These are phyloP conservation scores for Tursiops truncatus DNA, from an alignment of 2,113 vertebrate species.

Conservation along the genomic window DNA sequence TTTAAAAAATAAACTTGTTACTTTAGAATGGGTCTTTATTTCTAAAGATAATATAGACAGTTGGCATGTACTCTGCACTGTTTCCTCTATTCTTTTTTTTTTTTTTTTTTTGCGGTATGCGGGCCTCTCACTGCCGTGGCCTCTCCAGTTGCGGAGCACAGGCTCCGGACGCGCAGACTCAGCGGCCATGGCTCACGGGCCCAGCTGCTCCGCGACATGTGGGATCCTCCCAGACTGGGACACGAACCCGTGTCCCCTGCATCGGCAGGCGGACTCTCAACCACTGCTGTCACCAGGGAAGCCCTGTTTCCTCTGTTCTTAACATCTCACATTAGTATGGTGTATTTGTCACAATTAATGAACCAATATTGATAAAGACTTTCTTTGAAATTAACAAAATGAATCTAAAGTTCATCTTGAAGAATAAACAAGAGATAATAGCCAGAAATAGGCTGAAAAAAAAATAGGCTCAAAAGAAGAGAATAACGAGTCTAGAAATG, in stretches of 20 bases:
- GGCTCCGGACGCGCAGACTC: no score
- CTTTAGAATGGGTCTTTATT: neutral
- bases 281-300: no score
- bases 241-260: no score
- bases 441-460: neutral
- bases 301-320: neutral
- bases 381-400: neutral
- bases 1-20: constrained; percentile 2
- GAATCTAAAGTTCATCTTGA: neutral
- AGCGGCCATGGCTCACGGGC: no score
- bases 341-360: neutral
- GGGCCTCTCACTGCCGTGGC: no score
- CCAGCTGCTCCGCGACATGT: no score
- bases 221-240: no score
- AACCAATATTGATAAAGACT: neutral
- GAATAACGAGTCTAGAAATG: neutral
- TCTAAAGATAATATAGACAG: neutral
- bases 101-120: no score
- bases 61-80: neutral
- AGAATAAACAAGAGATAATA: neutral
- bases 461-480: neutral
- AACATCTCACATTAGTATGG: neutral
- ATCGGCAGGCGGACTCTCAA: no score
- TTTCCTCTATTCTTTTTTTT: neutral
- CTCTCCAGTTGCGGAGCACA: no score